These are phyloP conservation scores for Spodoptera exigua DNA, from an alignment of 2,888 invertebrate genomes.

Conservation along the genomic window DNA sequence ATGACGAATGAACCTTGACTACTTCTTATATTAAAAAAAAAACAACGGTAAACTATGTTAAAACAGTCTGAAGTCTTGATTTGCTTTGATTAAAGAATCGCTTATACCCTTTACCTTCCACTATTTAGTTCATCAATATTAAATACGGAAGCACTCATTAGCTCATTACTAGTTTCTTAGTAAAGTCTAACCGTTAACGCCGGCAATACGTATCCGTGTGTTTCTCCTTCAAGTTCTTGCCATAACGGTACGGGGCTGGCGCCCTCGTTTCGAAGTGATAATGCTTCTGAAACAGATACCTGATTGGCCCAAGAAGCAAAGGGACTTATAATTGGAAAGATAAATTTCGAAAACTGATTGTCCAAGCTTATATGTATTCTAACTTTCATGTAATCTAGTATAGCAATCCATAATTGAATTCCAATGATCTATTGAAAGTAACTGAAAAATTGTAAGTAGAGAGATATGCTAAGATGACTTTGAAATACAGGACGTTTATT, in stretches of 20 bases:
- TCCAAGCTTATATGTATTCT: conserved; percentile 32
- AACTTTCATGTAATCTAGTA: conserved; percentile 36
- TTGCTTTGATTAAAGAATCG: too few relatives aligned
- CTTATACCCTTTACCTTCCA: neutral
- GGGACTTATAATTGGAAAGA: conserved; percentile 71
- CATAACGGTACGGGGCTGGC: conserved; percentile 75
- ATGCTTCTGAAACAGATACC: conserved; percentile 74
- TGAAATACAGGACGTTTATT: conserved; percentile 20
- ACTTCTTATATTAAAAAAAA: too few relatives aligned
- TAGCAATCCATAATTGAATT: conserved; percentile 41
- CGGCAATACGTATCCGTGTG: conserved; percentile 63
- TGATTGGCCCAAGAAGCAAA: conserved; percentile 67
- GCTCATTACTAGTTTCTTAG: conserved; percentile 39
- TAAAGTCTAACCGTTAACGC: conserved; percentile 37
- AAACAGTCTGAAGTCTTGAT: too few relatives aligned
- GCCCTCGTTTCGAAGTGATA: conserved; percentile 81
- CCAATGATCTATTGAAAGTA: conserved; percentile 25
- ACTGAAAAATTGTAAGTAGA: conserved; percentile 2
- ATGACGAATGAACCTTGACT: too few relatives aligned
- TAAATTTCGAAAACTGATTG: conserved; percentile 64
- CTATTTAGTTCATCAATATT: conserved; percentile 30
- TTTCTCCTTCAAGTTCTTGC: conserved; percentile 68
- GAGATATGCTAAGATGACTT: conserved; percentile 5
- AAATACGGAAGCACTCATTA: conserved; percentile 41
- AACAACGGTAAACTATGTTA: too few relatives aligned